Conservation (phyloP, 2,797 vertebrate species). For the Danio jaintianensis region DNA sequence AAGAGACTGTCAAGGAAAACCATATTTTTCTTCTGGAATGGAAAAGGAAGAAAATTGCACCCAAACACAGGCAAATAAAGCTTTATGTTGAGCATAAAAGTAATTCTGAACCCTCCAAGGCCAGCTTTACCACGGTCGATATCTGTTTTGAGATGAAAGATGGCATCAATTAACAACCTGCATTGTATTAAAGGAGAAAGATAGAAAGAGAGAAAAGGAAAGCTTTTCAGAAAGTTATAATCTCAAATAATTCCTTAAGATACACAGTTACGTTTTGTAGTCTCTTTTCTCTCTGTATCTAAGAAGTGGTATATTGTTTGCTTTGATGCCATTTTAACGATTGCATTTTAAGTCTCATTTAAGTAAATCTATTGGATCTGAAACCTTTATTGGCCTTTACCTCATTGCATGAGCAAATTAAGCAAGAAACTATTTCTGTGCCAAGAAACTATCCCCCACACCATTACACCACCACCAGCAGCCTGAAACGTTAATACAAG, state of each 20-base stretch:
- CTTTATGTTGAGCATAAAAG: not conserved
- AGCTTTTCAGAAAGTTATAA: not conserved
- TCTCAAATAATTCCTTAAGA: not conserved
- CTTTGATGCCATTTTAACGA: not conserved
- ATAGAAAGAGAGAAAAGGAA: not conserved
- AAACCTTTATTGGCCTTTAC: not conserved
- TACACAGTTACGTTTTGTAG: not conserved
- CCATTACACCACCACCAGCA: no score
- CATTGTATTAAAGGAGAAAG: conserved; percentile 9
- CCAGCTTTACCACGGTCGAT: not conserved
- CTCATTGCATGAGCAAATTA: not conserved
- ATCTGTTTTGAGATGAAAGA: conserved; percentile 32
- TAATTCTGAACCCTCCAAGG: not conserved
- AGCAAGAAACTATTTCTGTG: no score
- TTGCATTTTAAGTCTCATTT: not conserved
- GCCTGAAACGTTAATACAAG: no score
- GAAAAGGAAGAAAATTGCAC: not conserved
- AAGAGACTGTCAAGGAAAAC: not conserved
- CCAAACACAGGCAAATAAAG: not conserved
- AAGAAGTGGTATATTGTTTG: not conserved
- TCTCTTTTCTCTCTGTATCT: not conserved
- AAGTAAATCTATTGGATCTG: not conserved
- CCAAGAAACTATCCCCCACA: no score
- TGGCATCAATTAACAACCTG: conserved; percentile 29
- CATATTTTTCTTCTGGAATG: not conserved